Percentiles rank a stretch among this genome's conserved stretches.
Evolutionary conservation across 2,888 invertebrate genomes (phyloP).

Genomic region (Megastigmus dorsalis): DNA sequence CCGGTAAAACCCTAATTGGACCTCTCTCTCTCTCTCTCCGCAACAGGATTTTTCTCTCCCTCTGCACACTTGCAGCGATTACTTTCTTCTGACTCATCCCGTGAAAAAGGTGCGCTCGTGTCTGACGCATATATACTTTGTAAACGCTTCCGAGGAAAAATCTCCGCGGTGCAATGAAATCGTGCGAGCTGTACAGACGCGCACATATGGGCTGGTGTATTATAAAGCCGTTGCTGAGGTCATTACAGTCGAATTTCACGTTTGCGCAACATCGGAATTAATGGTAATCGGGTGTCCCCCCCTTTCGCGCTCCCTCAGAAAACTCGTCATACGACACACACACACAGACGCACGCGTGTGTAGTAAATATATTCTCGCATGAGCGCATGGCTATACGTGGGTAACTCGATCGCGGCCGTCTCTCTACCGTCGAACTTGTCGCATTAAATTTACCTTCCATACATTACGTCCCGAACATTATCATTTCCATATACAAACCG

Average conservation of each 20-base stretch:
- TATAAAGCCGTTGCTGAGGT: constrained; percentile 55
- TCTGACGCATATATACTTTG: too few species aligned
- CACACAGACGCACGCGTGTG: background rate
- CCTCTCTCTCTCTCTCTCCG: background rate
- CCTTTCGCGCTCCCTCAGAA: too few species aligned
- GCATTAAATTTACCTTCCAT: constrained; percentile 41
- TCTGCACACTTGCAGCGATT: background rate
- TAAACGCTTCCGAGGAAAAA: too few species aligned
- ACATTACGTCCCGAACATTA: background rate
- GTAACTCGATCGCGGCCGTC: too few species aligned
- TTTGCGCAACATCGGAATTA: constrained; percentile 63
- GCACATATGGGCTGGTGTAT: too few species aligned
- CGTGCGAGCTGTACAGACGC: too few species aligned
- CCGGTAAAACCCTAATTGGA: constrained; percentile 15
- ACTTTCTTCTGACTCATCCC: background rate
- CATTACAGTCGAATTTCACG: constrained; percentile 63
- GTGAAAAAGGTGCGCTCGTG: too few species aligned
- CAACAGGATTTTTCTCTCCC: background rate
- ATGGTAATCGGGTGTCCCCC: constrained; percentile 61
- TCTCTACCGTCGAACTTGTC: constrained; percentile 31
- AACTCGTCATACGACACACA: constrained; percentile 53
- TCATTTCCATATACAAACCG: constrained; percentile 22
- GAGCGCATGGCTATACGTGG: too few species aligned
- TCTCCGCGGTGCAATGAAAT: too few species aligned
- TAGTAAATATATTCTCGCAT: constrained; percentile 37